phyloP scores from a whole-genome alignment of 2,113 vertebrate species.

The Xenopus laevis region DNA sequence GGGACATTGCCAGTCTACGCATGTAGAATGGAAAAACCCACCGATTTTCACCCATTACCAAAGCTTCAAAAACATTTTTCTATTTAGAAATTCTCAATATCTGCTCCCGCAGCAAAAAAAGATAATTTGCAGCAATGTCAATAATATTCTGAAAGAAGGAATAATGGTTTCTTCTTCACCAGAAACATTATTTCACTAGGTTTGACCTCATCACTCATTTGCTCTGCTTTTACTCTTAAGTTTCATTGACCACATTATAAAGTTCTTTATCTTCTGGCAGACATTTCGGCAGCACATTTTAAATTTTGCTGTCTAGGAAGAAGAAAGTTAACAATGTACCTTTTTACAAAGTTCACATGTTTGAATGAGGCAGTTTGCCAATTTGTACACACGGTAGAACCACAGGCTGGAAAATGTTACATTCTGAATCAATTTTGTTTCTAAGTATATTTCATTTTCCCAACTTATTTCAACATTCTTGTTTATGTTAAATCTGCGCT shows the following conservation, averaged over 20 bases:
- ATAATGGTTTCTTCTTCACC: slow-evolving; percentile 34
- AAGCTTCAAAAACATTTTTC: slow-evolving; percentile 26
- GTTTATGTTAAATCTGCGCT: slow-evolving; percentile 34
- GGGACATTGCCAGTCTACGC: slow-evolving; percentile 26
- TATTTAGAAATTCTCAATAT: slow-evolving; percentile 42
- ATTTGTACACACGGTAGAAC: slow-evolving; percentile 43
- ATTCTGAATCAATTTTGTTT: slow-evolving; percentile 38
- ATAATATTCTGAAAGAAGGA: slow-evolving; percentile 35
- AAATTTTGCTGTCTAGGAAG: slow-evolving; percentile 46
- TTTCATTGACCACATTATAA: slow-evolving; percentile 43
- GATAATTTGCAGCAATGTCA: slow-evolving; percentile 44
- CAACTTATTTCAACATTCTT: slow-evolving; percentile 40
- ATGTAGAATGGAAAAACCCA: slow-evolving; percentile 24
- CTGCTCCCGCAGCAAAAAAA: slow-evolving; percentile 37
- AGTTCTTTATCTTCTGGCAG: slow-evolving; percentile 46
- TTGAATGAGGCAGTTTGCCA: slow-evolving; percentile 44
- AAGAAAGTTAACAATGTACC: slow-evolving; percentile 45
- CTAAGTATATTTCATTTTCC: slow-evolving; percentile 43
- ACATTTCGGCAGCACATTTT: slow-evolving; percentile 44
- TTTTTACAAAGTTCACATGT: slow-evolving; percentile 44
- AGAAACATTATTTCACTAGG: slow-evolving; percentile 42
- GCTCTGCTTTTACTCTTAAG: slow-evolving; percentile 39
- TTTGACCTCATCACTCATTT: slow-evolving; percentile 45
- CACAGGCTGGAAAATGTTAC: slow-evolving; percentile 45
- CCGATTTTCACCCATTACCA: slow-evolving; percentile 27